Evolutionary conservation across 2,888 invertebrate genomes (phyloP).

Genomic region (Metallyticus violacea): DNA sequence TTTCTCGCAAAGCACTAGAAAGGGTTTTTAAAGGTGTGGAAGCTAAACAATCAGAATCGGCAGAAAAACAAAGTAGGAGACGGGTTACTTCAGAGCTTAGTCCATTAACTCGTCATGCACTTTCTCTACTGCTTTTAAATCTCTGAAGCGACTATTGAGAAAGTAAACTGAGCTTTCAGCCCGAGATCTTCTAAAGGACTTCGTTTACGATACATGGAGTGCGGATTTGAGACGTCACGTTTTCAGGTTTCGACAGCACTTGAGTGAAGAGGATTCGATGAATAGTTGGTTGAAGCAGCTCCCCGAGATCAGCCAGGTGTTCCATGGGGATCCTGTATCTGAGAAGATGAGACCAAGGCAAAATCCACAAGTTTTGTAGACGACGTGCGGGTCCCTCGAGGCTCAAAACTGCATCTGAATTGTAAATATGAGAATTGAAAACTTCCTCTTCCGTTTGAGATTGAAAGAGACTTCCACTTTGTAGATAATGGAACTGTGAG

Average conservation of each 20-base stretch:
- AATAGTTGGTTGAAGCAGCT: not conserved
- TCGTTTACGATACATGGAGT: not conserved
- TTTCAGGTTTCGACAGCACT: not conserved
- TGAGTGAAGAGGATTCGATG: not conserved
- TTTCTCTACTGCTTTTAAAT: not conserved
- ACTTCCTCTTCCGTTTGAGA: not conserved
- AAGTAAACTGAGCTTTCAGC: too few species aligned
- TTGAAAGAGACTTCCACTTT: not conserved
- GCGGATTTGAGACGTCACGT: not conserved
- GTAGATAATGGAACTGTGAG: not conserved
- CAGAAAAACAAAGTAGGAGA: too few species aligned
- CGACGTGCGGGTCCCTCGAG: not conserved
- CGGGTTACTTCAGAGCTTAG: too few species aligned
- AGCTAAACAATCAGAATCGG: too few species aligned
- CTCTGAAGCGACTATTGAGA: not conserved
- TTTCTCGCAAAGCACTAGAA: too few species aligned
- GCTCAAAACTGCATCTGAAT: not conserved
- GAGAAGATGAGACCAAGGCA: not conserved
- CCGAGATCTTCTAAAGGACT: not conserved
- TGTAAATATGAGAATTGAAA: not conserved
- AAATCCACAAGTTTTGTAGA: not conserved
- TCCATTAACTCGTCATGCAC: not conserved
- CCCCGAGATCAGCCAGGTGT: not conserved
- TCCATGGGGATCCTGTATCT: not conserved
- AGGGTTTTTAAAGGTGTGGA: too few species aligned